Base-by-base conservation (phyloP, 2,888 invertebrate species). In the Brachypterus glaber region DNA sequence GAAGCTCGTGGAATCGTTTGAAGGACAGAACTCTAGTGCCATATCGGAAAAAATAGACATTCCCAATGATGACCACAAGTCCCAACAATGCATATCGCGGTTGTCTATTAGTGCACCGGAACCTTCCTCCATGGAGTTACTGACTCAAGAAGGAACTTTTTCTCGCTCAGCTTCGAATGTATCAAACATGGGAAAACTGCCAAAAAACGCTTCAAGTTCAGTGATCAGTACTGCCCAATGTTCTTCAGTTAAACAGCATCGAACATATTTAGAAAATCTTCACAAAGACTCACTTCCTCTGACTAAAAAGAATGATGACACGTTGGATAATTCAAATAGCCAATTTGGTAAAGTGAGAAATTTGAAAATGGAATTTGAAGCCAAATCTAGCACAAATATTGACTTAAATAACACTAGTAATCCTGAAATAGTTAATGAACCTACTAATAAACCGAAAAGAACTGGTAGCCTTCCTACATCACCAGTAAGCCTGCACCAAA, bases 281-380 rank as follows among this genome's bases (percentile, higher is more conserved):
- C 50, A 63, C 41, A 68, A 66, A 44, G 54, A 58, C 38, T 54
- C 49, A 17, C 63, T 62, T 37, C 57, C 57, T 26, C 55, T 54
- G 31, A 54, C 60, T 30, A 64, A 50, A 42, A 47, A 60, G 13
- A 55, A 55, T 2, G 68, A 68, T 29, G 64, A 66, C 35, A 17
- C 42, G 2, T 59, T 65, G 57, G 43, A 52, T 16, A 51, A 45
- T 33, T 48, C 52, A 1, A n/a, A n/a, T n/a, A 54, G 49, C 33
- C 52, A 51, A 24, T 73, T 75, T 29, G 87, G 89, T 17, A 81
- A 83, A 60, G 90, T 90, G 50, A 79, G 80, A 70, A 85, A 82
- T 71, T 75, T 89, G 51, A 87, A 87, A 64, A 82, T 82, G 61
- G 89, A 86, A 63, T 89, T 90, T 63, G 90, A 91, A 69, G 88